Base-by-base conservation (phyloP, 2,113 vertebrate genomes). In the Nycticryphes semicollaris region DNA sequence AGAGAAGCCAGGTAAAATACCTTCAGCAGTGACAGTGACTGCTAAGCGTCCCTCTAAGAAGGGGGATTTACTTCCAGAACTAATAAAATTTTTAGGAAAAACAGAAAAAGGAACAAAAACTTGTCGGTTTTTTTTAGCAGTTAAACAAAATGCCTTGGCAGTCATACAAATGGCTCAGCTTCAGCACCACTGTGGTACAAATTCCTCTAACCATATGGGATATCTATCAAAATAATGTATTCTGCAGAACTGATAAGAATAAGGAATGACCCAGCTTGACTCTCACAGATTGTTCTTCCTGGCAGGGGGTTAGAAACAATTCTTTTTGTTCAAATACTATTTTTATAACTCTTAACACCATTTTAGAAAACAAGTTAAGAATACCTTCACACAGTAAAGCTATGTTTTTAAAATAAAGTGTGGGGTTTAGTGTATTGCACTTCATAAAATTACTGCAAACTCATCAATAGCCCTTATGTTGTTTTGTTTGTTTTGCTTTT, bases 121-220 rank as follows among this genome's bases (percentile, higher is more conserved):
- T 11, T 13, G 20, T 48, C 21, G 47, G 47, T 53, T 59, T 24
- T 78, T 45, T 50, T 24, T 7, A 21, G 37, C 14, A 51, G 50
- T 72, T 53, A 72, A 60, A 63, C n/a, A 87, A 94, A 91, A 86
- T 10, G 47, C 28, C 37, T 56, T 74, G 83, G 90, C 93, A 70
- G 64, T 18, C 79, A 33, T 12, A 83, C 75, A 57, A 85, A 83
- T 47, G 60, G 85, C 87, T 86, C 47, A 15, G 85, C 59, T 69
- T 51, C 82, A 92, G 51, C 86, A 82, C 25, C 53, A 69, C 77
- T 54, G 70, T 60, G 80, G 81, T n/a, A 87, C 57, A 60, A 91
- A 89, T 60, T 84, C 76, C 48, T 77, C 43, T 21, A 82, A 57
- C 80, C 94, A 95, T 89, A 91, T 76, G 96, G 92, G 80, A 95